A percentile compares a stretch with the other conserved stretches of the same genome.
Evolutionary conservation across 2,113 vertebrate species (phyloP).

Genomic region (Geothlypis trichas): DNA sequence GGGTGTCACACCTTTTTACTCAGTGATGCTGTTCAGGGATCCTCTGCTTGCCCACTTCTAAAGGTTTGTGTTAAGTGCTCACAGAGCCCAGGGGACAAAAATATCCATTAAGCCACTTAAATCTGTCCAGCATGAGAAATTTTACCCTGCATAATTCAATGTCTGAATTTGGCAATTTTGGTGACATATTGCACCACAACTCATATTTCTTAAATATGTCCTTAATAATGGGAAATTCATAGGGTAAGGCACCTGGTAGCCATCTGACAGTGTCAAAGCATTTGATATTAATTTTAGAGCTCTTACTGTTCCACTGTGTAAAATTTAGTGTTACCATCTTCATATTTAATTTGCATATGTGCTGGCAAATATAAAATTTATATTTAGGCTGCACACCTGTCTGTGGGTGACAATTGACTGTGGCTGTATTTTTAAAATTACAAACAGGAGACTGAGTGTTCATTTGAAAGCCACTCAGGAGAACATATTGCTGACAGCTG

Average conservation of each 20-base stretch:
- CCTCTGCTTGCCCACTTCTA: neutral
- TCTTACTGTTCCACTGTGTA: neutral
- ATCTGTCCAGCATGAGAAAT: neutral
- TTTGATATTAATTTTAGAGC: slow-evolving; percentile 11
- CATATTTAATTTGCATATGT: neutral
- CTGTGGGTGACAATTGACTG: neutral
- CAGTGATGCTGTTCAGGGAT: neutral
- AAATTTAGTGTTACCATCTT: neutral
- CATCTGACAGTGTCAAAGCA: slow-evolving; percentile 23
- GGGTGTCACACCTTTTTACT: neutral
- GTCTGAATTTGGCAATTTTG: neutral
- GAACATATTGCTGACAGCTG: slow-evolving; percentile 59
- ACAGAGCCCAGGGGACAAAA: neutral
- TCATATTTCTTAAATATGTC: neutral
- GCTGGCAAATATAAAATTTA: neutral
- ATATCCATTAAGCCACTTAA: neutral
- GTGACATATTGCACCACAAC: neutral
- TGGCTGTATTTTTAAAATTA: slow-evolving; percentile 32
- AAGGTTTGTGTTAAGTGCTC: neutral
- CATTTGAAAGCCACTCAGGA: slow-evolving; percentile 13
- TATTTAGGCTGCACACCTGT: slow-evolving; percentile 53
- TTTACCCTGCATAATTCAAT: neutral
- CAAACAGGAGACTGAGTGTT: neutral
- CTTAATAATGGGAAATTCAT: neutral
- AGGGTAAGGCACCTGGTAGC: neutral